phyloP scores from a whole-genome alignment of 2,113 vertebrate genomes.

The Struthidea cinerea region DNA sequence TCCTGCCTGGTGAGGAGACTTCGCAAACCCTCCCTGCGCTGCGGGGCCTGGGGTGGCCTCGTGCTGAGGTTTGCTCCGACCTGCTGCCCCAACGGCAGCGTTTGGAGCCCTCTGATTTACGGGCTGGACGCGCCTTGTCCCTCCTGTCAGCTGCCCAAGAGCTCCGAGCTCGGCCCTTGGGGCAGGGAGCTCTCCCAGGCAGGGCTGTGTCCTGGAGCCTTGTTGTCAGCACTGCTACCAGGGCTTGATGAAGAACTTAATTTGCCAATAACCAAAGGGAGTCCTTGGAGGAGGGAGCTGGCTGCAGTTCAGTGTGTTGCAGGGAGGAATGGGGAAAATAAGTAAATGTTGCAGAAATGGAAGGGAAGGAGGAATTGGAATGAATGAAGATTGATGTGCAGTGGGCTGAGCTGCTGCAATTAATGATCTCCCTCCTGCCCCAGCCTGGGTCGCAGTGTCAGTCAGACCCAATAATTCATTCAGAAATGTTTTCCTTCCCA shows the following conservation, averaged over 20 bases:
- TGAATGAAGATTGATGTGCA: not conserved
- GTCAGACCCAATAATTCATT: not conserved
- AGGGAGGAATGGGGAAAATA: not conserved
- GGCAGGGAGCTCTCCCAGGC: not conserved
- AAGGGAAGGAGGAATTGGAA: not conserved
- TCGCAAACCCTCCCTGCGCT: rapidly evolving
- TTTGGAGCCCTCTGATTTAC: not conserved
- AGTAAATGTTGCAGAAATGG: not conserved
- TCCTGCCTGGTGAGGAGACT: rapidly evolving
- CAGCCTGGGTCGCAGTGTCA: not conserved
- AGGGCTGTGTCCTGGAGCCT: not conserved
- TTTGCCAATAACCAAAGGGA: not conserved
- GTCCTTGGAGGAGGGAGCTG: not conserved
- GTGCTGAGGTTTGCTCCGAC: not conserved
- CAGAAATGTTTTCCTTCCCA: not conserved
- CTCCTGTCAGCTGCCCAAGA: not conserved
- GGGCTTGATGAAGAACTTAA: not conserved
- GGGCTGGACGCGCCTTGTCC: not conserved
- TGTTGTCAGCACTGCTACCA: rapidly evolving
- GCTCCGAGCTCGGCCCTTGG: not conserved
- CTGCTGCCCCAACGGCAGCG: rapidly evolving
- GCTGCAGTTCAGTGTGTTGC: not conserved
- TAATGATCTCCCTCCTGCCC: not conserved
- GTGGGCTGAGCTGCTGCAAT: not conserved
- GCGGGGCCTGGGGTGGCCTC: rapidly evolving